These are phyloP conservation scores for Ectropis grisescens DNA, from an alignment of 1,140 invertebrate genomes.

Conservation along the genomic window DNA sequence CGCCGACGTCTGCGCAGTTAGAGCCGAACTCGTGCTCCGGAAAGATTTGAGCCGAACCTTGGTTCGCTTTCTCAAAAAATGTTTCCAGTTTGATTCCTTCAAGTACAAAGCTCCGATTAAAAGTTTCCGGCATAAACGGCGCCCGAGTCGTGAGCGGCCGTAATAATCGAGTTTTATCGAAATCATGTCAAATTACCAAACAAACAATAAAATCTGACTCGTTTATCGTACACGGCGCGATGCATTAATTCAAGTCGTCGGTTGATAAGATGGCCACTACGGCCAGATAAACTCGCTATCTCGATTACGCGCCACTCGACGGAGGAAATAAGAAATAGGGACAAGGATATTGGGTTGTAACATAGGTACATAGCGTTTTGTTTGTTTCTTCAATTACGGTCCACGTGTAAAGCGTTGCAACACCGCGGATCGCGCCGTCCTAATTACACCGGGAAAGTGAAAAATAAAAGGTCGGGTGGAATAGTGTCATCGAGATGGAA, in stretches of 20 bases:
- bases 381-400: conserved; percentile 51
- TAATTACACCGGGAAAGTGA: background rate
- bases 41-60: too few relatives aligned
- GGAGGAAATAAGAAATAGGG: conserved; percentile 60
- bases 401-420: conserved; percentile 54
- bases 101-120: conserved; percentile 3
- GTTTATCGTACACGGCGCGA: conserved; percentile 27
- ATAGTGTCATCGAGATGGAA: conserved; percentile 46
- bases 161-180: conserved; percentile 5
- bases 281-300: conserved; percentile 39
- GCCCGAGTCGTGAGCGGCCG: too few relatives aligned
- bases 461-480: conserved; percentile 2
- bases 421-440: conserved; percentile 15
- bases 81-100: conserved; percentile 13
- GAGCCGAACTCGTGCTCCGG: background rate
- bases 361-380: conserved; percentile 33
- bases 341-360: conserved; percentile 45
- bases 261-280: conserved; percentile 45
- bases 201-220: conserved; percentile 28
- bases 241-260: conserved; percentile 31
- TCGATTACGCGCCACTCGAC: conserved; percentile 42
- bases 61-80: too few relatives aligned
- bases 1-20: background rate
- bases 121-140: too few relatives aligned
- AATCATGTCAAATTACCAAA: conserved; percentile 20